These are phyloP conservation scores for Rhyacichthys aspro DNA, from an alignment of 2,797 vertebrate species.

Conservation along the genomic window DNA sequence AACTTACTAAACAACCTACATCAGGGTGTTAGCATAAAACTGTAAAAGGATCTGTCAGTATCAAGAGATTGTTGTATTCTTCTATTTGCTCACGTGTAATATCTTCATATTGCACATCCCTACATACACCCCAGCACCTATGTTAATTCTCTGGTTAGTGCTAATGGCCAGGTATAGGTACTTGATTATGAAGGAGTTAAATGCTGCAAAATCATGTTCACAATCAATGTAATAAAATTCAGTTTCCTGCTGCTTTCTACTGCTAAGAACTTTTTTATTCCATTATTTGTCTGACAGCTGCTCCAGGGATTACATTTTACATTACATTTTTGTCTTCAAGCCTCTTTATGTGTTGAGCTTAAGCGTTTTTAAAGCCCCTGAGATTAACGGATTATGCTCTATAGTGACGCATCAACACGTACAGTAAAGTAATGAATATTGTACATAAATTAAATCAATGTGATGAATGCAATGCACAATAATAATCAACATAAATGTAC, in stretches of 20 bases:
- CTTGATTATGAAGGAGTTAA: neutral
- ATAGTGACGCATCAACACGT: neutral
- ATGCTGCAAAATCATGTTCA: neutral
- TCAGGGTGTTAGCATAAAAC: no score
- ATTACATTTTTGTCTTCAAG: slow-evolving; percentile 3
- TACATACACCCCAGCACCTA: no score
- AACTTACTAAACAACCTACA: no score
- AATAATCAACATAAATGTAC: no score
- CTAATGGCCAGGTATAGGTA: neutral
- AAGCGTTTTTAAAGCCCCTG: slow-evolving; percentile 1
- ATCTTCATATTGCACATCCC: no score
- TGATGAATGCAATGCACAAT: no score
- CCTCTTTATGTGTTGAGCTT: slow-evolving; percentile 7
- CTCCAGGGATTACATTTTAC: slow-evolving; percentile 8
- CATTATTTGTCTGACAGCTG: neutral
- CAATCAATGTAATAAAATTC: neutral
- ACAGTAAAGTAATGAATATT: neutral
- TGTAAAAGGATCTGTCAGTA: no score
- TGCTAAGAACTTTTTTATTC: slow-evolving; percentile 1
- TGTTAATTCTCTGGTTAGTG: no score
- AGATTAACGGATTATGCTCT: slow-evolving; percentile 8
- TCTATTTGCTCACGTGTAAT: no score
- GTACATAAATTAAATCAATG: neutral
- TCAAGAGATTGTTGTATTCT: no score
- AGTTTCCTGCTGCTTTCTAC: neutral